A percentile compares a stretch with the other conserved stretches of the same genome.
Evolutionary conservation across 2,888 invertebrate genomes (phyloP).

Genomic region (Apamea epomidion): DNA sequence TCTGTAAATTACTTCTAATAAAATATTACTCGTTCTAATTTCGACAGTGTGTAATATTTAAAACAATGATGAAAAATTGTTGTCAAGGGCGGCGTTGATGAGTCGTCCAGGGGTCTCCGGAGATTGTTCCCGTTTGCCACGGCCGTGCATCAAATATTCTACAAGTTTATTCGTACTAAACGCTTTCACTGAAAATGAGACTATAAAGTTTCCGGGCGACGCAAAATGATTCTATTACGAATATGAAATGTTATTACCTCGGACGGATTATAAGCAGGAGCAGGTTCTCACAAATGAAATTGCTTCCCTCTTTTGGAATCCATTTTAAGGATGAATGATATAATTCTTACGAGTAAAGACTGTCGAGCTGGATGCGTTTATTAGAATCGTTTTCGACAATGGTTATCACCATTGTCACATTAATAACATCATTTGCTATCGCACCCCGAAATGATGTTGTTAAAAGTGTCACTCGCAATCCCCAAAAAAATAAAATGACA

Average conservation of each 20-base stretch:
- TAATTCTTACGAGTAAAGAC: constrained; percentile 89
- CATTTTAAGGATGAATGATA: constrained; percentile 90
- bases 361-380: constrained; percentile 84
- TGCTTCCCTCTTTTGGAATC: constrained; percentile 90
- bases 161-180: constrained; percentile 89
- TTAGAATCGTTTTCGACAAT: constrained; percentile 69
- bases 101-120: constrained; percentile 79
- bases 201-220: constrained; percentile 90
- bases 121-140: constrained; percentile 82
- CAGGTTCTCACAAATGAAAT: constrained; percentile 90
- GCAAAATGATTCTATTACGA: constrained; percentile 90
- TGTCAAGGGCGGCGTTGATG: constrained; percentile 78
- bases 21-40: constrained; percentile 50
- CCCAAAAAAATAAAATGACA: constrained; percentile 21
- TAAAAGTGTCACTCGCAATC: neutral
- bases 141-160: constrained; percentile 88
- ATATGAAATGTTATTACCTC: constrained; percentile 91
- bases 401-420: no score
- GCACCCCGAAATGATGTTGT: constrained; percentile 29
- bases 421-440: no score
- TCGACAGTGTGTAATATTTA: constrained; percentile 70
- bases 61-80: constrained; percentile 73
- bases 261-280: constrained; percentile 90
- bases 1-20: constrained; percentile 21
- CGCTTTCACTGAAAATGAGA: constrained; percentile 90